phyloP scores from a whole-genome alignment of 1,140 invertebrate species.

The Trigoniulus corallinus region DNA sequence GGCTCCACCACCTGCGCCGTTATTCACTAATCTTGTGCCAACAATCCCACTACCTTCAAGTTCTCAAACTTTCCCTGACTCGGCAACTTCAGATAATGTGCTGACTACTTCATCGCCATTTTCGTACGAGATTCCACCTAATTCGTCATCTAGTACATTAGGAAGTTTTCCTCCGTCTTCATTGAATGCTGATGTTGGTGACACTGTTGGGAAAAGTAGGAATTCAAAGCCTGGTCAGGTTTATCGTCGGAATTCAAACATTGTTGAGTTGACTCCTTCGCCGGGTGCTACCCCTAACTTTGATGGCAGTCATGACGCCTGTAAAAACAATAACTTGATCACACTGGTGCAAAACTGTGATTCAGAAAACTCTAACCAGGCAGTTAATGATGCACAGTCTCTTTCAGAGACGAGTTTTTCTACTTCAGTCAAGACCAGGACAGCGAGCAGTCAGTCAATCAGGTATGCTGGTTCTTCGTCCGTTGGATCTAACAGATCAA shows the following conservation, averaged over 20 bases:
- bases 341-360: no score
- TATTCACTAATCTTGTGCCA: neutral
- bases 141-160: neutral
- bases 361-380: no score
- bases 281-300: no score
- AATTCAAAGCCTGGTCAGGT: neutral
- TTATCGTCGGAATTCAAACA: slow-evolving; percentile 9
- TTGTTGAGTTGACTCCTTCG: slow-evolving; percentile 14
- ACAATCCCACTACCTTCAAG: neutral
- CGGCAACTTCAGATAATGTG: neutral
- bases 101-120: neutral
- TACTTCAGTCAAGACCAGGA: no score
- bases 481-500: no score
- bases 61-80: no score
- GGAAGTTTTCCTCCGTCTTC: slow-evolving; percentile 1
- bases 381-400: no score
- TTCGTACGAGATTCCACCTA: neutral
- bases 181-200: neutral
- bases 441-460: no score
- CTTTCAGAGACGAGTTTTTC: no score
- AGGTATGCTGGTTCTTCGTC: no score
- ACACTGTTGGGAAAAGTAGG: neutral
- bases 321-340: no score
- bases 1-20: neutral
- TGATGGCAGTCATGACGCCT: no score